A percentile compares a stretch with the other conserved stretches of the same genome.
Evolutionary conservation across 1,140 invertebrate genomes (phyloP).

Genomic region (Aphidius gifuensis): DNA sequence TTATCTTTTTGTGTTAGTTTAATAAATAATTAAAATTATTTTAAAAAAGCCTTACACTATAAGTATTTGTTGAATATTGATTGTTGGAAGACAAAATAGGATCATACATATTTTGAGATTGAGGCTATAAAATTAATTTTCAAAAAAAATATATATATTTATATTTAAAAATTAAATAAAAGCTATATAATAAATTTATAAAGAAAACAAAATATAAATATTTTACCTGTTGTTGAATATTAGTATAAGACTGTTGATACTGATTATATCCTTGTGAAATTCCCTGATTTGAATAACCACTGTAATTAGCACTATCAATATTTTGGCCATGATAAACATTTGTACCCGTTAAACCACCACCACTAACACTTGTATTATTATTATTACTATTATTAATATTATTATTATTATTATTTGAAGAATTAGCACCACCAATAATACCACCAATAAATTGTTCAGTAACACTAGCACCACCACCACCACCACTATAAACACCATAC

Average conservation of each 20-base stretch:
- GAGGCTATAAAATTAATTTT: constrained; percentile 34
- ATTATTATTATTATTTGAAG: no score
- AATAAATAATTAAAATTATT: not conserved
- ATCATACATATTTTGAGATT: constrained; percentile 31
- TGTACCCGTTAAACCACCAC: constrained; percentile 11
- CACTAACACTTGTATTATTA: no score
- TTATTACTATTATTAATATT: no score
- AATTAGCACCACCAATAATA: constrained; percentile 1
- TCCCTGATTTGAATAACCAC: constrained; percentile 34
- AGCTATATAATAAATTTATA: not conserved
- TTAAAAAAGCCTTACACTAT: constrained; percentile 34
- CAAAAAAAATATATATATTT: constrained; percentile 25
- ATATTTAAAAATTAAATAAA: not conserved
- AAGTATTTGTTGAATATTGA: constrained; percentile 37
- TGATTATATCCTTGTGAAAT: constrained; percentile 43
- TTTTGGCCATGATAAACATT: constrained; percentile 28
- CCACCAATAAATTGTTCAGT: constrained; percentile 20
- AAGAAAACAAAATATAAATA: constrained; percentile 3
- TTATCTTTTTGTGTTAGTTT: not conserved
- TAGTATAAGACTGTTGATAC: constrained; percentile 41
- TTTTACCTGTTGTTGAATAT: constrained; percentile 41
- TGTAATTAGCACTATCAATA: constrained; percentile 34
- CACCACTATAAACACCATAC: constrained; percentile 24
- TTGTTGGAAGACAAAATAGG: constrained; percentile 37
- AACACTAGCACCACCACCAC: constrained; percentile 1